Percentiles rank a stretch among this genome's conserved stretches.
Evolutionary conservation across 1,140 invertebrate species (phyloP).

Genomic region (Drosophila bifasciata): DNA sequence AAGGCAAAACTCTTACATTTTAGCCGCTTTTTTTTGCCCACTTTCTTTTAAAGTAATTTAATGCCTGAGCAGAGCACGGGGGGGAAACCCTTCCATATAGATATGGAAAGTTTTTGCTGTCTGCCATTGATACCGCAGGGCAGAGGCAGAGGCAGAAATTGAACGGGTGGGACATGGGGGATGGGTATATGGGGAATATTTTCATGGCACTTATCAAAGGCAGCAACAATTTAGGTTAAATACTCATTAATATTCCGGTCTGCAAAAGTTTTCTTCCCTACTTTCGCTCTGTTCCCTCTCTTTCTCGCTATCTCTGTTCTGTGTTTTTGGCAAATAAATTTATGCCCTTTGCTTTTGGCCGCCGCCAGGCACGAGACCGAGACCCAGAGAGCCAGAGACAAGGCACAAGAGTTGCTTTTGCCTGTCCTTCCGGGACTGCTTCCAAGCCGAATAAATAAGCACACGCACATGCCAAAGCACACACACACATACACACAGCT

Average conservation of each 20-base stretch:
- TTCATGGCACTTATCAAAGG: conserved; percentile 82
- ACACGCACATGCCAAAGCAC: conserved; percentile 51
- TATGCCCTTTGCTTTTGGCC: conserved; percentile 65
- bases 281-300: conserved; percentile 1
- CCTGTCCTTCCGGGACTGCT: conserved; percentile 1
- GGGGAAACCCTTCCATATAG: conserved; percentile 31
- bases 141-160: conserved; percentile 19
- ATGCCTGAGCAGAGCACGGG: conserved; percentile 44
- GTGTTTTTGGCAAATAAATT: conserved; percentile 79
- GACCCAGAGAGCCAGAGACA: conserved; percentile 19
- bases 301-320: background rate
- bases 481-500: conserved; percentile 31
- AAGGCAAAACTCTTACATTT: conserved; percentile 62
- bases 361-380: conserved; percentile 62
- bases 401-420: conserved; percentile 32
- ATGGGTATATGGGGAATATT: conserved; percentile 64
- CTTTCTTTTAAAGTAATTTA: conserved; percentile 70
- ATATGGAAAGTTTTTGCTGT: conserved; percentile 25
- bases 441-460: conserved; percentile 51
- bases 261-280: conserved; percentile 67
- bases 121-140: conserved; percentile 52
- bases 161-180: background rate
- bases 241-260: conserved; percentile 83
- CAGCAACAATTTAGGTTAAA: conserved; percentile 83
- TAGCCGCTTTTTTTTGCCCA: conserved; percentile 57